Evolutionary conservation across 2,888 invertebrate genomes (phyloP).

Genomic region (Epirrita christyi): DNA sequence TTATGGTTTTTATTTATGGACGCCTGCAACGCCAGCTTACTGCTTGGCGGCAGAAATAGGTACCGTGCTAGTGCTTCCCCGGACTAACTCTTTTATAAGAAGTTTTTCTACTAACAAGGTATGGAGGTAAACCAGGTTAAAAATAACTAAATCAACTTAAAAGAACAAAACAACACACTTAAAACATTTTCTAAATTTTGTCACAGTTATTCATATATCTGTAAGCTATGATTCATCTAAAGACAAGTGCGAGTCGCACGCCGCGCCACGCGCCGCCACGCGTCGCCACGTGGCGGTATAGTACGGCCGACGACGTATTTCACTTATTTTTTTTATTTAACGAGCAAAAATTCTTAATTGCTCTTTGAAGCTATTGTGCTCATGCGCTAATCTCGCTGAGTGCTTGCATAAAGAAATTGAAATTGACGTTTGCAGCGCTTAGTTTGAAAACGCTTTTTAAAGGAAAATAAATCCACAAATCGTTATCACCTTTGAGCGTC

Average conservation of each 20-base stretch:
- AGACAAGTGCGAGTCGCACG: slow-evolving; percentile 45
- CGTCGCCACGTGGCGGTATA: slow-evolving; percentile 42
- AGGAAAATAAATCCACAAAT: too few species aligned
- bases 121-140: too few species aligned
- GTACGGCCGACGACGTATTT: slow-evolving; percentile 38
- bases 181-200: too few species aligned
- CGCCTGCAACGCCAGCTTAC: too few species aligned
- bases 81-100: too few species aligned
- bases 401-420: slow-evolving; percentile 57
- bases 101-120: too few species aligned
- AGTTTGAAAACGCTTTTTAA: too few species aligned
- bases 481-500: too few species aligned
- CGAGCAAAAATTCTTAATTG: slow-evolving; percentile 74
- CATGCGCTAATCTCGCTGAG: slow-evolving; percentile 58
- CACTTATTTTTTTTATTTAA: slow-evolving; percentile 59
- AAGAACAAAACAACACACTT: not conserved
- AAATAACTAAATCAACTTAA: not conserved
- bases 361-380: slow-evolving; percentile 53
- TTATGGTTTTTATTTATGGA: too few species aligned
- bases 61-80: too few species aligned
- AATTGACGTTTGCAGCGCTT: too few species aligned
- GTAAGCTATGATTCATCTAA: slow-evolving; percentile 30
- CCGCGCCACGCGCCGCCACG: slow-evolving; percentile 40
- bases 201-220: slow-evolving; percentile 20
- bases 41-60: too few species aligned